These are phyloP conservation scores for Entelurus aequoreus DNA, from an alignment of 2,113 vertebrate genomes.

Conservation along the genomic window DNA sequence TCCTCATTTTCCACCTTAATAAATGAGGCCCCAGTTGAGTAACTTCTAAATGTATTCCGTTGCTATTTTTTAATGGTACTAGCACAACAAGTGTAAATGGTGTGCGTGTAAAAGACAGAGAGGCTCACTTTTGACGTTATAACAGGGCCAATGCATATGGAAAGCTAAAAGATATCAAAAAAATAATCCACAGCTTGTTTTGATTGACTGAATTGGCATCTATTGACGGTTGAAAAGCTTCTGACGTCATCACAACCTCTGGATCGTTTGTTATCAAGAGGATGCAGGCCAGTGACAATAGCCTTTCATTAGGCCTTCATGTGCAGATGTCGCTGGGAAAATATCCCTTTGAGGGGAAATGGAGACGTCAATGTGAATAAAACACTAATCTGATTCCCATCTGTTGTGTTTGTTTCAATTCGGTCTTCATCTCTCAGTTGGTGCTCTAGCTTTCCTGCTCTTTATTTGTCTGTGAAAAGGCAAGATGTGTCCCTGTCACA, in stretches of 20 bases:
- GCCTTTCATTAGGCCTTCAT: conserved; percentile 15
- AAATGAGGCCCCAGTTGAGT: too few relatives aligned
- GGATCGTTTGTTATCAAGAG: conserved; percentile 27
- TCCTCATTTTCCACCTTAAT: too few relatives aligned
- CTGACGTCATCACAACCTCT: conserved; percentile 22
- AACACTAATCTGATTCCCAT: conserved; percentile 43
- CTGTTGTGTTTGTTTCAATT: conserved; percentile 39
- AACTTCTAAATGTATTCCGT: too few relatives aligned
- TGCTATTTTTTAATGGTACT: too few relatives aligned
- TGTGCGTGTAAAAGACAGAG: too few relatives aligned
- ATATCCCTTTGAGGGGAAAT: conserved; percentile 9
- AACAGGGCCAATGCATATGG: too few relatives aligned
- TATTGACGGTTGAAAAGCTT: conserved; percentile 31
- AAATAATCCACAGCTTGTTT: too few relatives aligned
- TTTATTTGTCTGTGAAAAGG: conserved; percentile 41
- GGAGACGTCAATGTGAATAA: conserved; percentile 40
- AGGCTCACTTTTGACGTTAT: too few relatives aligned
- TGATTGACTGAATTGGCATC: conserved; percentile 26
- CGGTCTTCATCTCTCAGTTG: conserved; percentile 27
- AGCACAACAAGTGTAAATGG: too few relatives aligned
- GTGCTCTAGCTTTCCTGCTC: conserved; percentile 19
- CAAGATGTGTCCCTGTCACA: conserved; percentile 34
- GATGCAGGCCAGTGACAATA: conserved; percentile 20
- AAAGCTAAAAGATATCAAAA: too few relatives aligned
- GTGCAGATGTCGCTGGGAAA: conserved; percentile 11